Evolutionary conservation across 2,797 vertebrate species (phyloP).

Genomic region (Gambelia wislizenii): DNA sequence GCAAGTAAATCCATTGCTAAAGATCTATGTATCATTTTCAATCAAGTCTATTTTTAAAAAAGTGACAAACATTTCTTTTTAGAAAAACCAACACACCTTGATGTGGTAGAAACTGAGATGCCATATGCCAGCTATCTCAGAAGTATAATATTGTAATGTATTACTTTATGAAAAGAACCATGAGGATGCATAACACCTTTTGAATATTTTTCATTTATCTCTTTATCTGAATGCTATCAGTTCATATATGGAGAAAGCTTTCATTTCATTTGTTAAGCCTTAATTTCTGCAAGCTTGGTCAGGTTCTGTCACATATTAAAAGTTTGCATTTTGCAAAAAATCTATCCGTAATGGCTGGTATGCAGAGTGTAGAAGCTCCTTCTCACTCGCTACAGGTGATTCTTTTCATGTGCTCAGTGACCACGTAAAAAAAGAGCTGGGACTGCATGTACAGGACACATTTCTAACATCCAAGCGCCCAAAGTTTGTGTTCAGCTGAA

Average conservation of each 20-base stretch:
- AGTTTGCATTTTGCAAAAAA: not conserved
- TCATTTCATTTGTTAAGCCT: not conserved
- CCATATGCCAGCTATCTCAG: conserved; percentile 27
- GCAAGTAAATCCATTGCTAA: conserved; percentile 13
- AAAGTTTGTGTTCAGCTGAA: not conserved
- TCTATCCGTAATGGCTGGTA: not conserved
- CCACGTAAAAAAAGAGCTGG: not conserved
- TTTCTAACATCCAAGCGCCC: not conserved
- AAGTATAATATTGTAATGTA: conserved; percentile 12
- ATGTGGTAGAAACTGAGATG: conserved; percentile 16
- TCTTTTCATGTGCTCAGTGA: not conserved
- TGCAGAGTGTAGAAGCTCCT: not conserved
- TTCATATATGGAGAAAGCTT: not conserved
- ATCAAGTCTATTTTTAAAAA: not conserved
- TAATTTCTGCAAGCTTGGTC: not conserved
- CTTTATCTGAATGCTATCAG: conserved; percentile 8
- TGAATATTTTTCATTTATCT: conserved; percentile 6
- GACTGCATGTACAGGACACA: not conserved
- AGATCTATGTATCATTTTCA: not conserved
- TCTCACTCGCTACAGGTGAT: no score
- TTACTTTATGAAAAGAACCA: conserved; percentile 17
- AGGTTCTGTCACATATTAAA: not conserved
- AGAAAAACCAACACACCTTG: conserved; percentile 3
- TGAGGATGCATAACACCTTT: conserved; percentile 26
- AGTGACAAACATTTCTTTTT: conserved; percentile 18